Base-by-base conservation (phyloP, 2,113 vertebrate species). In the Hiodon tergisus region DNA sequence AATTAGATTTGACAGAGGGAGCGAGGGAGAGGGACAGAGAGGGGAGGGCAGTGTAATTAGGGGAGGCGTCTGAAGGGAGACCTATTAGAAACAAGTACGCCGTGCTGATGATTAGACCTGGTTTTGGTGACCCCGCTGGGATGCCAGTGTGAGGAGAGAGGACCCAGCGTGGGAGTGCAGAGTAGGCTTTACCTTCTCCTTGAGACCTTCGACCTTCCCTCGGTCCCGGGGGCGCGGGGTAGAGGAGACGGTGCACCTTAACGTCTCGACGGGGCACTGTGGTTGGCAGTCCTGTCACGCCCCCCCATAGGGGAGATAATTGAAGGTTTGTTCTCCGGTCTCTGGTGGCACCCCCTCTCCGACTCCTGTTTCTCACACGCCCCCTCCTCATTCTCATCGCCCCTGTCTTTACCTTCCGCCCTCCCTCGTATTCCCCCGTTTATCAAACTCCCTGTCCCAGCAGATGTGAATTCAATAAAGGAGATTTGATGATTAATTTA, bases 381-480 rank as follows among this genome's bases (percentile, higher is more conserved):
- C 65, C 6, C 54, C 53, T 47, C 46, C 5, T 2, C 16, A 7
- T 31, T 63, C 46, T 63, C 6, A 6, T 3, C 46, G 31, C 53
- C 16, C 50, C 5, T 4, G 65, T 68, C 73, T 75, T 67, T 67
- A 31, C 31, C 31, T 31, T 31, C 31, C 2, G 31, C 31, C 31
- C 31, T 31, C 31, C 31, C 31, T 31, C 31, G 0, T 31, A 31
- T 31, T 31, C 31, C 31, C 31, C 31, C 31, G 31, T 31, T 31
- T 31, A 31, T 31, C 31, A 31, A 31, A 31, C 31, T 31, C 31
- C 31, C 31, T 31, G 31, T 75, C 68, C 52, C 54, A 67, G 53
- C 46, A 58, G 63, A 67, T 75, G 55, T 66, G 46, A 67, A 65
- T 75, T 67, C 73, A 75, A 75, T 67, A 58, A 31, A 31, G 31